Base-by-base conservation (phyloP, 2,888 invertebrate species). In the Eupithecia pulchellata region DNA sequence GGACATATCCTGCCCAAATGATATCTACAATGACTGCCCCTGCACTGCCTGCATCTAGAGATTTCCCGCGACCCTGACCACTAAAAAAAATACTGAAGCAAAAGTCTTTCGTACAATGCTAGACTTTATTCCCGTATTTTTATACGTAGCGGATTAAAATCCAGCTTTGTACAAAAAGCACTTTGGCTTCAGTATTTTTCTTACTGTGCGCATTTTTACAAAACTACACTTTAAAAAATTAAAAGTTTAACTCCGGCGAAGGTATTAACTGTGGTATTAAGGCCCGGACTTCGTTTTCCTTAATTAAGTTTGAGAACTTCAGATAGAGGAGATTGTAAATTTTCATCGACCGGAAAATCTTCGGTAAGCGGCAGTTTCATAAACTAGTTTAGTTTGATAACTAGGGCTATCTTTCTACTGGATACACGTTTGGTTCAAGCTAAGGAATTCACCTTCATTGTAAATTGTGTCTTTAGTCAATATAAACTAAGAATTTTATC, bases 281-380 rank as follows among this genome's bases (percentile, higher is more conserved):
- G 74, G 75, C 70, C 67, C 55, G 47, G 36, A 61, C 71, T 58
- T 29, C 68, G 47, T 71, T 72, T 60, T 52, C 68, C 62, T 66
- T 74, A 73, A 75, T 77, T 73, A 75, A 76, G 72, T 76, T 75
- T 60, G 34, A 69, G 55, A 72, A 75, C 58, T 71, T 66, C 32
- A 73, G 75, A 73, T 73, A 47, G 64, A 11, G 25, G 63, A 67
- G 65, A 71, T 75, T 70, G 70, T 73, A 75, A 69, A 77, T 73
- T 75, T 77, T 74, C 69, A 77, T 77, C 71, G 73, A 67, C 64
- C 66, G 74, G 74, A 67, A 76, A 76, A 74, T 72, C 72, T 74
- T 72, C 55, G 52, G 68, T 63, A 29, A 65, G 64, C 69, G 68
- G 68, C 66, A 71, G 42, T 72, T 74, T 60, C 69, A 61, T 66